Percentiles rank a stretch among this genome's conserved stretches.
These are phyloP conservation scores for Pterostichus niger DNA, from an alignment of 2,888 invertebrate species.

Conservation along the genomic window DNA sequence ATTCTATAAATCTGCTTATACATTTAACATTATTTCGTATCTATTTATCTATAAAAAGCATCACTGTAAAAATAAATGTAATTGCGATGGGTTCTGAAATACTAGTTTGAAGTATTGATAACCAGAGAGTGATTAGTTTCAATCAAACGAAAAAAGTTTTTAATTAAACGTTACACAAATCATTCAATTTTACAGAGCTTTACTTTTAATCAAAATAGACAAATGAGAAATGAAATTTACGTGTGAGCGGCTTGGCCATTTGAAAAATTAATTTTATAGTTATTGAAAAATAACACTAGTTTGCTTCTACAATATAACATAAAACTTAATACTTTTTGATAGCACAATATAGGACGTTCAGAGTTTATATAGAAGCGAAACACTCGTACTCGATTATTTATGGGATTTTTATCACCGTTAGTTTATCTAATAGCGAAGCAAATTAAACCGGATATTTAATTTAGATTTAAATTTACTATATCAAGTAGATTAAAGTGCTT, in stretches of 20 bases:
- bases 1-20: too few relatives aligned
- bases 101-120: background rate
- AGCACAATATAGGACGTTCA: too few relatives aligned
- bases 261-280: background rate
- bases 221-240: background rate
- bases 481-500: background rate
- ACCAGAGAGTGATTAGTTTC: background rate
- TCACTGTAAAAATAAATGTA: too few relatives aligned
- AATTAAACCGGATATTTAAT: background rate
- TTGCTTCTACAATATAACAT: too few relatives aligned
- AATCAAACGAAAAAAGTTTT: constrained; percentile 11
- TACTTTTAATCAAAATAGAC: constrained; percentile 11
- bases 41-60: too few relatives aligned
- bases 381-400: background rate
- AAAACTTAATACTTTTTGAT: too few relatives aligned
- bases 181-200: constrained; percentile 8
- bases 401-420: background rate
- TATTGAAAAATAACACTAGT: too few relatives aligned
- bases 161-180: constrained; percentile 2
- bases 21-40: too few relatives aligned
- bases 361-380: background rate
- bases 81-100: background rate
- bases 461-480: background rate
- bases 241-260: background rate
- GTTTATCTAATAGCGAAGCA: background rate